Evolutionary conservation across 1,140 invertebrate species (phyloP), one percentile per base, ranked within the genome.

Genomic region (Metopolophium dirhodum): DNA sequence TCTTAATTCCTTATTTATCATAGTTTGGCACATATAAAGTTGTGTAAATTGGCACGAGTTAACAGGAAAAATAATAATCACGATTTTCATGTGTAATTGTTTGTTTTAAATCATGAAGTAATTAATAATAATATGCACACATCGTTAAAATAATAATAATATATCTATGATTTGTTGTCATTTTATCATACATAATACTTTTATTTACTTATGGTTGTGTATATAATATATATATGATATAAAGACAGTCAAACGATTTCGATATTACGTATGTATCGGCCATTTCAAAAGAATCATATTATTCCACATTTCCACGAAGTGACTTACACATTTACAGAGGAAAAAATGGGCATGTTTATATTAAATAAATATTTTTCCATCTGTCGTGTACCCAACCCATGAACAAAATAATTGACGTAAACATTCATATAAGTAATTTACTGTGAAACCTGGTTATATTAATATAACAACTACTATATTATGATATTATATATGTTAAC

Each of bases 61-160:
- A 88, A 49, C 87, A 88, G 37, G 88, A 41, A 90, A 41, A 90
- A 61, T 61, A 61, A 20, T 30, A 41, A 61, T 61, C 54, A 61
- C 22, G 88, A 90, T 90, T 61, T 41, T 7, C 35, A 90, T 61
- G 88, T 41, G 88, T 61, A 89, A 54, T 90, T 41, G 88, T 90
- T 90, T 61, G 88, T 90, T 6, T 35, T 35, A 61, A 14, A 54
- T 77, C 51, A 30, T 61, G 35, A 51, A 61, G 54, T 61, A 61
- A 90, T 89, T 35, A 54, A 54, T 35, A 35, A 54, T 23, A 68
- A n/a, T 77, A 37, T 37, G n/a, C 87, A 26, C 7, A 89, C 35
- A 49, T 11, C 22, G n/a, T n/a, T 35, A 54, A 54, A 89, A 89
- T 54, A 54, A 54, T 54, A 54, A 54, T 37, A 88, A 37, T 35